Base-by-base conservation (phyloP, 2,888 invertebrate genomes). In the Pandemis cinnamomeana region DNA sequence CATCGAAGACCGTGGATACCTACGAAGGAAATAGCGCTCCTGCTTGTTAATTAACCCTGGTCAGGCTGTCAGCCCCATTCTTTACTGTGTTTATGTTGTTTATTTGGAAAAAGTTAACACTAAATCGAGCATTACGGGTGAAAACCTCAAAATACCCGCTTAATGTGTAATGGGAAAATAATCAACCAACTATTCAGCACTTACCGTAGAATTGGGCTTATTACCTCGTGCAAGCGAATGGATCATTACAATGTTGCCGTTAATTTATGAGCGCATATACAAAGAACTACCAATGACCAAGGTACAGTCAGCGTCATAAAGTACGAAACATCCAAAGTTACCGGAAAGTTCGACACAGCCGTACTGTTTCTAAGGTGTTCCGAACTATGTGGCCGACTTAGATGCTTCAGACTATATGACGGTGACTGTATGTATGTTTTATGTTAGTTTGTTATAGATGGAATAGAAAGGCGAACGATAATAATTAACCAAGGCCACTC, bases 401-500 rank as follows among this genome's bases (percentile, higher is more conserved):
- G 20, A 20, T 20, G 20, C 20, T 20, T 20, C 20, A 20, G 1
- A 20, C 20, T 20, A 20, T 20, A 20, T 20, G 20, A 20, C 20
- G 20, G 0, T 20, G 20, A 20, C 20, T 20, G 20, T 20, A 1
- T 20, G 20, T 20, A 20, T 1, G 41, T 11, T 48, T 60, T 61
- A 48, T 20, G 71, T 46, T 42, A 27, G 44, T 60, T 62, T 42
- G 53, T 66, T 48, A 7, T 61, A 42, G 15, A 55, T 60, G 66
- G 61, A 71, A 67, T 67, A 55, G 41, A 62, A 71, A 60, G 53
- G 66, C 60, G 61, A 71, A 27, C 61, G 70, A 51, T 61, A 74
- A 51, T 67, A 74, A 68, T 46, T 70, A 46, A 13, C 27, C 58
- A 48, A 68, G 67, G 72, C 67, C 55, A 42, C 67, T 27, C 62